These are phyloP conservation scores for Cathartes aura DNA, from an alignment of 2,113 vertebrate species.

Conservation along the genomic window DNA sequence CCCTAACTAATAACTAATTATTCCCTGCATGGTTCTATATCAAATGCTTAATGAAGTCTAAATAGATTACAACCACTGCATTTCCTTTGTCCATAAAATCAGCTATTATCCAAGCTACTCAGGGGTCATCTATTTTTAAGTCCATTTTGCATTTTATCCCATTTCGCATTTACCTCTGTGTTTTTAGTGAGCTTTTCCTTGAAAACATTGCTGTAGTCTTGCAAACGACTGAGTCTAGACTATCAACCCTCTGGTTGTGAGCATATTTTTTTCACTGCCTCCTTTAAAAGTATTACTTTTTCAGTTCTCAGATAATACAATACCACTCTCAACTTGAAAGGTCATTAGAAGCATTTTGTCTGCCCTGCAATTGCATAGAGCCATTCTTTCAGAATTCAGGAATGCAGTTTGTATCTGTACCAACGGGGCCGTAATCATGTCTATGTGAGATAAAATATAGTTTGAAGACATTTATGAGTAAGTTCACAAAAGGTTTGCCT, in stretches of 20 bases:
- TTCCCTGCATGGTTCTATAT: neutral
- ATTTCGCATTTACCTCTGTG: neutral
- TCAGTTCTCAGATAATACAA: neutral
- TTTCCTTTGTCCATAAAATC: neutral
- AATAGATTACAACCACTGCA: neutral
- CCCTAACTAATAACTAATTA: neutral
- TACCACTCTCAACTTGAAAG: neutral
- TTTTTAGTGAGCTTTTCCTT: neutral
- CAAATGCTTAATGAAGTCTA: neutral
- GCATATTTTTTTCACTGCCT: neutral
- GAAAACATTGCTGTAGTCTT: neutral
- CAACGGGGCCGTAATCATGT: rapidly evolving
- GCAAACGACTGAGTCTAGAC: neutral
- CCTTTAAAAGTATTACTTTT: neutral
- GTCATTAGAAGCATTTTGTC: neutral
- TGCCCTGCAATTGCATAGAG: neutral
- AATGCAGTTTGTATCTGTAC: neutral
- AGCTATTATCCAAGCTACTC: neutral
- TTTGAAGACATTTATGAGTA: neutral
- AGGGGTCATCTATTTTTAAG: neutral
- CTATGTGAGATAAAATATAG: neutral
- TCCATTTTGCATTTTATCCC: neutral
- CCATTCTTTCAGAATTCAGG: neutral
- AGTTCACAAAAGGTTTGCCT: neutral
- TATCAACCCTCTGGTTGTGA: neutral